These are phyloP conservation scores for Monoplex corrugatus DNA, from an alignment of 2,888 invertebrate species.

Conservation along the genomic window DNA sequence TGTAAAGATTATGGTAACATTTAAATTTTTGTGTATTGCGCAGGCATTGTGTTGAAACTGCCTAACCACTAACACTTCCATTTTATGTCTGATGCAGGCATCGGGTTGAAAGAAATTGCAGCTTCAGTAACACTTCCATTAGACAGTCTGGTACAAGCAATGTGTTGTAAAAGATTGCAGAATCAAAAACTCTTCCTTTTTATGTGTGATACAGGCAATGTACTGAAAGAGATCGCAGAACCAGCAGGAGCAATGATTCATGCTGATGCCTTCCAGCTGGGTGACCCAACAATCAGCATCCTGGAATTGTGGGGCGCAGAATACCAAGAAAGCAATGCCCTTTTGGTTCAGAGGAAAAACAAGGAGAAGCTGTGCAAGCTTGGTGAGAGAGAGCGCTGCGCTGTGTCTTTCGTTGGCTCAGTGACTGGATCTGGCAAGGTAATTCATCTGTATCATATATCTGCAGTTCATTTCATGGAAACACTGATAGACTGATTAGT, in stretches of 20 bases:
- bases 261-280: conserved; percentile 89
- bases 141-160: too few relatives aligned
- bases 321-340: conserved; percentile 97
- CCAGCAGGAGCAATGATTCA: conserved; percentile 96
- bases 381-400: conserved; percentile 93
- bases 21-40: too few relatives aligned
- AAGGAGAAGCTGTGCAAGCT: conserved; percentile 87
- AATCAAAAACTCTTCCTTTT: background rate
- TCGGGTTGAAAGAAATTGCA: too few relatives aligned
- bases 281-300: conserved; percentile 96
- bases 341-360: conserved; percentile 88
- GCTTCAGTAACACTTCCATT: too few relatives aligned
- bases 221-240: conserved; percentile 97
- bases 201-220: conserved; percentile 87
- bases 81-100: too few relatives aligned
- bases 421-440: conserved; percentile 92
- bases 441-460: conserved; percentile 64
- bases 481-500: too few relatives aligned
- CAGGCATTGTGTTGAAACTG: too few relatives aligned
- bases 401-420: conserved; percentile 94
- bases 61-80: too few relatives aligned
- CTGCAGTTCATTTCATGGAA: too few relatives aligned
- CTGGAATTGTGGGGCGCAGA: conserved; percentile 99
- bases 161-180: too few relatives aligned
- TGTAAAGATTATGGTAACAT: too few relatives aligned